Percentiles rank a stretch among this genome's conserved stretches.
These are phyloP conservation scores for Chinchilla lanigera DNA, from an alignment of 2,113 vertebrate species.

Conservation along the genomic window DNA sequence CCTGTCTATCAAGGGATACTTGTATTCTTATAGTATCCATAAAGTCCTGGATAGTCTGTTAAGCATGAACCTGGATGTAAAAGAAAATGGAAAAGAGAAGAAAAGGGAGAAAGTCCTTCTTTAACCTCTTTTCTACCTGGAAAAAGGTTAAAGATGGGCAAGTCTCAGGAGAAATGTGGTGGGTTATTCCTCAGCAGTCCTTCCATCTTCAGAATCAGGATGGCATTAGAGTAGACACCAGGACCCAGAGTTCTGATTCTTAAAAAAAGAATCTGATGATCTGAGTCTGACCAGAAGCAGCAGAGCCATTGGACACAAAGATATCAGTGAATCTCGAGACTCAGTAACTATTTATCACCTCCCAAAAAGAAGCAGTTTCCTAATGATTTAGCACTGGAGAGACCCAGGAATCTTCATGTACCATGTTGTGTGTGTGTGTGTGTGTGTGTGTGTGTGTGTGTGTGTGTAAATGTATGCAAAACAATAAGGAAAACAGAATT, in stretches of 20 bases:
- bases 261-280: neutral
- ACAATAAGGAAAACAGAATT: neutral
- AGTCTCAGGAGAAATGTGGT: neutral
- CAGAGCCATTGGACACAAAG: neutral
- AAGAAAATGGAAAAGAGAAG: neutral
- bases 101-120: neutral
- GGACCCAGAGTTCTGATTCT: neutral
- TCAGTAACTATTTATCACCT: neutral
- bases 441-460: neutral
- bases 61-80: neutral
- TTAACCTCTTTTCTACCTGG: no score
- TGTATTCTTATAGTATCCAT: neutral
- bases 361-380: neutral
- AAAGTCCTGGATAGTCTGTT: neutral
- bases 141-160: neutral
- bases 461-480: neutral
- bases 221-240: neutral
- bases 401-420: neutral
- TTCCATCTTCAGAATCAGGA: neutral
- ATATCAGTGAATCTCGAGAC: neutral
- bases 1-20: neutral
- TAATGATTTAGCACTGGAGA: neutral
- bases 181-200: neutral
- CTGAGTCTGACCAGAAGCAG: neutral
- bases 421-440: neutral